Percentiles rank a stretch among this genome's conserved stretches.
Evolutionary conservation across 2,113 vertebrate genomes (phyloP).

Genomic region (Cichladusa arquata): DNA sequence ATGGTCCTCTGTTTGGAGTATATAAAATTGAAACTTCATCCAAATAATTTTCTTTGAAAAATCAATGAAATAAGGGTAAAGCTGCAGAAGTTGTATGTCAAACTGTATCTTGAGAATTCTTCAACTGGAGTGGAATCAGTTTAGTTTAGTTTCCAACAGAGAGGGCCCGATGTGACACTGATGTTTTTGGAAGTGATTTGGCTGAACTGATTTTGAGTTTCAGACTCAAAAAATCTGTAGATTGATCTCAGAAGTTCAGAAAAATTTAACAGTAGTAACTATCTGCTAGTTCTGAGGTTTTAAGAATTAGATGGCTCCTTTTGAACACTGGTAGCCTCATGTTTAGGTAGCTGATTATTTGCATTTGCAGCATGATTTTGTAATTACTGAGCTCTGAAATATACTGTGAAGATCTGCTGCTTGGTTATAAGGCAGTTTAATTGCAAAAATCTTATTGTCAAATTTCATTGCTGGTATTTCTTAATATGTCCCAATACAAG

Average conservation of each 20-base stretch:
- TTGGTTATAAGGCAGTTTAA: neutral
- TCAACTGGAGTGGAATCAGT: neutral
- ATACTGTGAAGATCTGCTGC: neutral
- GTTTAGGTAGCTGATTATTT: neutral
- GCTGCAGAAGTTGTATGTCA: neutral
- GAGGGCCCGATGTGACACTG: neutral
- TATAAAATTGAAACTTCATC: neutral
- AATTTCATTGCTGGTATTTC: neutral
- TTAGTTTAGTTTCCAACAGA: neutral
- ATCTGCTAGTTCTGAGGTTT: neutral
- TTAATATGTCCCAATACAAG: neutral
- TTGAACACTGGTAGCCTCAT: neutral
- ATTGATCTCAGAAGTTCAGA: neutral
- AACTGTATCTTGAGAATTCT: neutral
- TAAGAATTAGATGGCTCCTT: neutral
- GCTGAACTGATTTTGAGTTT: neutral
- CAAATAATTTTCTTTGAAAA: neutral
- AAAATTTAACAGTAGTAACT: neutral
- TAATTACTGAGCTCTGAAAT: neutral
- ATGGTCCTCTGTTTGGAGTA: neutral
- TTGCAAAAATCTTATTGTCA: neutral
- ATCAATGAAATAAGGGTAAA: neutral
- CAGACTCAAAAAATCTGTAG: neutral
- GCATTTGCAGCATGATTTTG: neutral
- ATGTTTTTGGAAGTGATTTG: neutral